These are phyloP conservation scores for Oxygymnocypris stewartii DNA, from an alignment of 2,113 vertebrate genomes.

Conservation along the genomic window DNA sequence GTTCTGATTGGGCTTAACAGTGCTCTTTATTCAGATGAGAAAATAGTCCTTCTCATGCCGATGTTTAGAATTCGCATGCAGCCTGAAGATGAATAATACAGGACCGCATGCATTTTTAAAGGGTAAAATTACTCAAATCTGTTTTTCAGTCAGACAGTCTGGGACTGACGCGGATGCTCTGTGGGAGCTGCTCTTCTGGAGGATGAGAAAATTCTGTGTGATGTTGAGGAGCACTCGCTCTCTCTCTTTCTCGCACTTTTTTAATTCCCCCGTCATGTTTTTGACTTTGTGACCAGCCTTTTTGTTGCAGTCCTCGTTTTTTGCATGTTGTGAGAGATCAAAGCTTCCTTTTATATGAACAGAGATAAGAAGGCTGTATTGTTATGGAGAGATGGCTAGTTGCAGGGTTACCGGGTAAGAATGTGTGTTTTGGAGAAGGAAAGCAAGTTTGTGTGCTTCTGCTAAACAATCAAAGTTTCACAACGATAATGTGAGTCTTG, in stretches of 20 bases:
- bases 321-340: constrained; percentile 64
- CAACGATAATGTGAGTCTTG: constrained; percentile 37
- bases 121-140: constrained; percentile 46
- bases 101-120: constrained; percentile 50
- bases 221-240: constrained; percentile 54
- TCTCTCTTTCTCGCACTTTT: constrained; percentile 44
- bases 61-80: constrained; percentile 50
- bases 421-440: constrained; percentile 40
- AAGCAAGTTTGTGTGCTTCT: constrained; percentile 37
- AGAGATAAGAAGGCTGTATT: constrained; percentile 34
- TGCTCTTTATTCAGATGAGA: constrained; percentile 36
- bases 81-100: constrained; percentile 46
- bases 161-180: constrained; percentile 30
- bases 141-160: constrained; percentile 24
- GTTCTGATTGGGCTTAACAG: not conserved
- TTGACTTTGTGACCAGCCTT: constrained; percentile 71
- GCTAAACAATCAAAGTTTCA: constrained; percentile 34
- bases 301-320: constrained; percentile 68
- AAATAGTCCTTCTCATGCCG: constrained; percentile 6
- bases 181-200: constrained; percentile 38
- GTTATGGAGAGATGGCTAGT: constrained; percentile 20
- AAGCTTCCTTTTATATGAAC: constrained; percentile 33
- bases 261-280: constrained; percentile 58
- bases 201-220: constrained; percentile 63
- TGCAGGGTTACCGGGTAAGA: constrained; percentile 31